These are phyloP conservation scores for Girardinichthys multiradiatus DNA, from an alignment of 2,113 vertebrate genomes.

Conservation along the genomic window DNA sequence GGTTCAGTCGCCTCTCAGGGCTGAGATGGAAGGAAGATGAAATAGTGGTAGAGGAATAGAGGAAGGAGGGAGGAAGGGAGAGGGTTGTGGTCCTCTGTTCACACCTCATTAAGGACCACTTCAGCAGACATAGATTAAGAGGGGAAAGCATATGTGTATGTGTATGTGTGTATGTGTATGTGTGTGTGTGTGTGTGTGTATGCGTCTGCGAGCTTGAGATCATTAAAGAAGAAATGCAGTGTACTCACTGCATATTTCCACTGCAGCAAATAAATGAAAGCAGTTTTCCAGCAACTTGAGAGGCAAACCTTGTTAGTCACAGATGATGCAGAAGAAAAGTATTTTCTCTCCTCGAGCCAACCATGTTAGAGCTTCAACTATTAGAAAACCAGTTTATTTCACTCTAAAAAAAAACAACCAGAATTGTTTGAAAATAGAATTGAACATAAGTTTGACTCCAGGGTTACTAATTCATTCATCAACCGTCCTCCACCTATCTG, in stretches of 20 bases:
- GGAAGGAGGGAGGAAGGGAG: constrained; percentile 29
- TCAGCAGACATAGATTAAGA: constrained; percentile 71
- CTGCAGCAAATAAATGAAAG: constrained; percentile 52
- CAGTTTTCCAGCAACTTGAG: constrained; percentile 39
- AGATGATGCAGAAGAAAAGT: constrained; percentile 7
- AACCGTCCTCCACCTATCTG: too few species aligned
- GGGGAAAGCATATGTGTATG: constrained; percentile 19
- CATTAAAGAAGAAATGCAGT: constrained; percentile 44
- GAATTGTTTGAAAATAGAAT: not conserved
- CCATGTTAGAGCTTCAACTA: not conserved
- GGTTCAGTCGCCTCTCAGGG: constrained; percentile 26
- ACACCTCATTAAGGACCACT: constrained; percentile 77
- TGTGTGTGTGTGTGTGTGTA: too few species aligned
- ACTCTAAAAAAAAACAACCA: not conserved
- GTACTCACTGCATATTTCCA: constrained; percentile 25
- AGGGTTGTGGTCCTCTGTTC: constrained; percentile 62
- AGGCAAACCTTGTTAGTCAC: constrained; percentile 46
- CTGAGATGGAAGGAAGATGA: constrained; percentile 43
- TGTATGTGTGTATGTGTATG: constrained; percentile 19
- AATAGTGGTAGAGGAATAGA: constrained; percentile 36
- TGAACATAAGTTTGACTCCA: not conserved
- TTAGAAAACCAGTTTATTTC: not conserved
- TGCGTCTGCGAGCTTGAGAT: constrained; percentile 21
- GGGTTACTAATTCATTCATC: too few species aligned
- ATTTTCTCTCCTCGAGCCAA: not conserved